A percentile compares a stretch with the other conserved stretches of the same genome.
Evolutionary conservation across 2,888 invertebrate species (phyloP).

Genomic region (Xiphydria camelus): DNA sequence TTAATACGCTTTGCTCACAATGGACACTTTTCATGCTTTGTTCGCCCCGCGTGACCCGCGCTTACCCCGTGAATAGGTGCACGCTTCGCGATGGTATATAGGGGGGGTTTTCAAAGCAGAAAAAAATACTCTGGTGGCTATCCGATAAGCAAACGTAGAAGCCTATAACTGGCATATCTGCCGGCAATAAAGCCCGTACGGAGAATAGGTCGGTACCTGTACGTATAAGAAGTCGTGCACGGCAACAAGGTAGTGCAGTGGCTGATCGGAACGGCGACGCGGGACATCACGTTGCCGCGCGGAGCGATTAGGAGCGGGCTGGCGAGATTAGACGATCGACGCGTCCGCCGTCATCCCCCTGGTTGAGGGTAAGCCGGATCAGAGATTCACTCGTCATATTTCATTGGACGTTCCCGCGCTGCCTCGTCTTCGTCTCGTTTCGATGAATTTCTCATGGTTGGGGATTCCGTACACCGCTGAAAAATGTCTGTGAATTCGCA

Average conservation of each 20-base stretch:
- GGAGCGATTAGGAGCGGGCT: too few species aligned
- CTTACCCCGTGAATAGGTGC: conserved; percentile 2
- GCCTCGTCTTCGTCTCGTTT: too few species aligned
- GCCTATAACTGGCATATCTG: conserved; percentile 40
- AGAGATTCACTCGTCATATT: too few species aligned
- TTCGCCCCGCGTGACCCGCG: conserved; percentile 16
- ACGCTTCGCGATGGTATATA: conserved; percentile 11
- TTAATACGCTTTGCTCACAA: conserved; percentile 21
- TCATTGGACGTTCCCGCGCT: too few species aligned
- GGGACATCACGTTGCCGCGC: too few species aligned
- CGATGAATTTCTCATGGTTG: too few species aligned
- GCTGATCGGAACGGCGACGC: not conserved
- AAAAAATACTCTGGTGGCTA: conserved; percentile 16
- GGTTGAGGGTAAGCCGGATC: too few species aligned
- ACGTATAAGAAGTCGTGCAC: conserved; percentile 39
- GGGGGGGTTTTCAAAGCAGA: conserved; percentile 9
- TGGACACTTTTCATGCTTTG: conserved; percentile 21
- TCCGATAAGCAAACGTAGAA: conserved; percentile 43
- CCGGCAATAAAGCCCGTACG: conserved; percentile 38
- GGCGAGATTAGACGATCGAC: too few species aligned
- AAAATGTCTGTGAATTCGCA: too few species aligned
- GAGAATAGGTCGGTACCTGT: conserved; percentile 32
- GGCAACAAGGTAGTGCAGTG: conserved; percentile 34
- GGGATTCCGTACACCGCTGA: too few species aligned
- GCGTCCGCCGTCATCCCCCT: too few species aligned